Evolutionary conservation across 2,113 vertebrate species (phyloP), one percentile per base, ranked within the genome.

Genomic region (Acanthisitta chloris): DNA sequence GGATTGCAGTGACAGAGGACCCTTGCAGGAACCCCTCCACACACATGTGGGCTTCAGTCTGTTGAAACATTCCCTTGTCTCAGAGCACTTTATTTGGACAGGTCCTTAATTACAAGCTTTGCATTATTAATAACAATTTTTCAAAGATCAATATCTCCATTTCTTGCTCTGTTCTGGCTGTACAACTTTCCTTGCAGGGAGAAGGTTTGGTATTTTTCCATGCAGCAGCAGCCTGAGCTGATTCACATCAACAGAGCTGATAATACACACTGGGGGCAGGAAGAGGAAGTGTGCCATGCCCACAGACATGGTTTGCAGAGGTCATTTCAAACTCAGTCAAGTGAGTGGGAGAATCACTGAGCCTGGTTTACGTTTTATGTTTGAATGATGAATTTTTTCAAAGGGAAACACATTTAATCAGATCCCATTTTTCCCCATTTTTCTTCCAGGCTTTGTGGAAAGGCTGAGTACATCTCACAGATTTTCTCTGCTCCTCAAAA

Each of bases 351-450:
- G 81, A 92, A 58, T 65, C 73, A 45, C 81, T 21, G 61, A 87
- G 66, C 29, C 57, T 61, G 14, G 59, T 91, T 79, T 79, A 89
- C 77, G 82, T 96, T 69, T 86, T 36, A 36, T 18, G 58, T 92
- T 29, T 59, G 69, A 87, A 92, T 72, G 48, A 79, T 12, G 23
- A 55, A 4, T 49, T 83, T 94, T 94, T 95, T 81, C 86, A 49
- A 92, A 89, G 42, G n/a, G 66, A 91, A 91, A 76, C 31, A n/a
- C 43, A 82, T 57, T 92, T 92, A 81, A 91, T 71, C 77, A 76
- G 45, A 84, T 65, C 38, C 13, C n/a, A 33, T 55, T 91, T 66
- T 51, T 92, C 36, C 46, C 86, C 23, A 59, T 71, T 92, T 77
- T 80, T 25, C 33, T 77, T 73, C 42, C 26, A 70, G 43, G 52